Evolutionary conservation across 2,888 invertebrate genomes (phyloP).

Genomic region (Patella ulyssiponensis): DNA sequence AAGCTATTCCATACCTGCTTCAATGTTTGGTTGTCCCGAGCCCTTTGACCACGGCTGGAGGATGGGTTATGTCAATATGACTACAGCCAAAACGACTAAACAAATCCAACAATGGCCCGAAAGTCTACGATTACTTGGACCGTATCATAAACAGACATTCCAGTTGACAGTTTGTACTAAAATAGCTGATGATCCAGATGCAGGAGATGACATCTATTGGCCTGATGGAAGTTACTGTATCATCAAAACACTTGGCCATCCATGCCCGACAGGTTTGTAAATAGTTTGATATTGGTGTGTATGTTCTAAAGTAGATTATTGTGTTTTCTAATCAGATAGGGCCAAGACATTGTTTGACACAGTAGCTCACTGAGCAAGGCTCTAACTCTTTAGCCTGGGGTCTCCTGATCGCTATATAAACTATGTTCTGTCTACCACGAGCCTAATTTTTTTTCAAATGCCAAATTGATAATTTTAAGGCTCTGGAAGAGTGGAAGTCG

Average conservation of each 20-base stretch:
- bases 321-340: neutral
- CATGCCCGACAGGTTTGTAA: neutral
- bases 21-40: constrained; percentile 3
- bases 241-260: neutral
- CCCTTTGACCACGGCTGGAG: neutral
- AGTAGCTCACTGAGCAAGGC: too few species aligned
- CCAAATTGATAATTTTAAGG: too few species aligned
- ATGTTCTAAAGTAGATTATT: neutral
- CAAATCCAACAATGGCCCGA: neutral
- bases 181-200: neutral
- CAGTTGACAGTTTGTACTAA: neutral
- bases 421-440: too few species aligned
- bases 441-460: too few species aligned
- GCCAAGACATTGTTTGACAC: too few species aligned
- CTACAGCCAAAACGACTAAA: neutral
- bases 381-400: too few species aligned
- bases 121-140: neutral
- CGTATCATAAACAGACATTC: neutral
- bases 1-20: neutral
- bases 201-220: neutral
- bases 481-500: too few species aligned
- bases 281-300: neutral
- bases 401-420: too few species aligned
- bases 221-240: neutral
- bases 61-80: neutral